Percentiles rank a stretch among this genome's conserved stretches.
Evolutionary conservation across 2,113 vertebrate genomes (phyloP).

Genomic region (Megaleporinus macrocephalus): DNA sequence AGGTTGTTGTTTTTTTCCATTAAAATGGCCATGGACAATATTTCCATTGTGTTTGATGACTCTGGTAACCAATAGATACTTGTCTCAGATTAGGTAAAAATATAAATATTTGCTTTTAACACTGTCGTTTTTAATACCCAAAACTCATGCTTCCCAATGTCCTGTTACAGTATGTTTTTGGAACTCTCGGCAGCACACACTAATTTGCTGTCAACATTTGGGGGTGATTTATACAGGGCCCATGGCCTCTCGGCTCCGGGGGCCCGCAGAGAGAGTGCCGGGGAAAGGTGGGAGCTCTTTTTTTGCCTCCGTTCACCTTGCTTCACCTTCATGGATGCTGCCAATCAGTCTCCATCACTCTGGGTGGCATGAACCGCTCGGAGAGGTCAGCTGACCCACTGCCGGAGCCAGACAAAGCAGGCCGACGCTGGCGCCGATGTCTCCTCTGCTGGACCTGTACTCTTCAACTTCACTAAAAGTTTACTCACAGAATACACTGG

Average conservation of each 20-base stretch:
- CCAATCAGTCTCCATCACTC: conserved; percentile 62
- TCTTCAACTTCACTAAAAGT: conserved; percentile 21
- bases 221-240: conserved; percentile 58
- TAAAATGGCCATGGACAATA: too few species aligned
- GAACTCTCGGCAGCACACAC: conserved; percentile 48
- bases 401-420: conserved; percentile 47
- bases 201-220: conserved; percentile 56
- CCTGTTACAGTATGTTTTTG: conserved; percentile 44
- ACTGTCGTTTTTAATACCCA: conserved; percentile 12
- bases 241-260: conserved; percentile 71
- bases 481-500: conserved; percentile 29
- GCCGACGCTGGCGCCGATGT: conserved; percentile 28
- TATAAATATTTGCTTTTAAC: too few species aligned
- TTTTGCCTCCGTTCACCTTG: conserved; percentile 75
- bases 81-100: too few species aligned
- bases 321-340: conserved; percentile 72
- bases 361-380: conserved; percentile 48
- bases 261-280: conserved; percentile 69
- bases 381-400: conserved; percentile 56
- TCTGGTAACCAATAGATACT: too few species aligned
- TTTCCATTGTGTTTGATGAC: too few species aligned
- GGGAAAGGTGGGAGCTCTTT: conserved; percentile 67
- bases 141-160: conserved; percentile 12
- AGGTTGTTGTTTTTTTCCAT: too few species aligned
- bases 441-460: conserved; percentile 36